Base-by-base conservation (phyloP, 2,888 invertebrate genomes). In the Euplexia lucipara region DNA sequence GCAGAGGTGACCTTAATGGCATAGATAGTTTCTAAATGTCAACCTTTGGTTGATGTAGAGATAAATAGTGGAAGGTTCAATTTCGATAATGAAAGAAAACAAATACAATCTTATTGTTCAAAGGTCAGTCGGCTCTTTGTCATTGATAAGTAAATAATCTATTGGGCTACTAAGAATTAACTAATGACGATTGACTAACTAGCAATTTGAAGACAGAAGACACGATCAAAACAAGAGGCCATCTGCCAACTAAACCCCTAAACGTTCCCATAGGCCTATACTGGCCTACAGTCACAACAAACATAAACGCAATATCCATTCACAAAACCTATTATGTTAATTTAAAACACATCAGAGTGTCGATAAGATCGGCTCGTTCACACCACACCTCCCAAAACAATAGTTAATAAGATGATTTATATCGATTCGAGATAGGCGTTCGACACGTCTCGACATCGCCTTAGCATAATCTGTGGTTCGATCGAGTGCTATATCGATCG, bases 391-490 rank as follows among this genome's bases (percentile, higher is more conserved):
- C 91, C 94, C 93, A 91, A 95, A 95, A 95, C 95, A 95, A 95
- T 95, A 94, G 93, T 95, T 95, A 95, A 95, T 95, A 95, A 93
- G 93, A 94, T 95, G 95, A 95, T 95, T 93, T 95, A 95, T 95
- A 95, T 95, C 92, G 94, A 93, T 90, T 86, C 86, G 86, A 92
- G 94, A 94, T 94, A 93, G 89, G 88, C 85, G 89, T 89, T 91
- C 92, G 92, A 94, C 94, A 93, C 92, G 92, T 93, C 92, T 90
- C 87, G 86, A 94, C 95, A 94, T 90, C 94, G 93, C 88, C 94
- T 95, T 95, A 95, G 95, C 92, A 94, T 94, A 94, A 95, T 95
- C 95, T 95, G 85, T 86, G 83, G 82, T 87, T 89, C 85, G 86
- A 95, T 95, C 95, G 90, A 90, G 90, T 91, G 89, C 90, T 89